Conservation (phyloP, 1,140 invertebrate species). For the Cataglyphis hispanica region DNA sequence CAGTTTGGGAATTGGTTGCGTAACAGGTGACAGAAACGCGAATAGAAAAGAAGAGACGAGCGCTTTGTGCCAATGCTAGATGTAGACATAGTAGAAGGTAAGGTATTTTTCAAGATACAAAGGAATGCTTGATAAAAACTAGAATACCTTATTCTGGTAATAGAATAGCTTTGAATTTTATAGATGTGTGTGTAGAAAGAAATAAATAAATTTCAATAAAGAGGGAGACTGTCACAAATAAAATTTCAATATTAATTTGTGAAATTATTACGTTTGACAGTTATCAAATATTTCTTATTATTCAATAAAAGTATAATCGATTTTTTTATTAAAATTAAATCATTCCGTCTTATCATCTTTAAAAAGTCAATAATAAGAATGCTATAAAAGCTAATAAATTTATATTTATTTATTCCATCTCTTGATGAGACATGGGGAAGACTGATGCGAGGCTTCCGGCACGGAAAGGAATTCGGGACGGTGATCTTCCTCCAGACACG, state of each 20-base stretch:
- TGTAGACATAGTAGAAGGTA: constrained; percentile 68
- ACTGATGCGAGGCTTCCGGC: background rate
- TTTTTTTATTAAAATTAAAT: background rate
- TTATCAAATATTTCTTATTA: background rate
- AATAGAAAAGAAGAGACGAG: constrained; percentile 78
- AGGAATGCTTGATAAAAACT: background rate
- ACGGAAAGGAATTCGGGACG: constrained; percentile 52
- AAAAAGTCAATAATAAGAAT: background rate
- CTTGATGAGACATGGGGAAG: background rate
- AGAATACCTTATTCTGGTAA: background rate
- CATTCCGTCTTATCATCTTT: background rate
- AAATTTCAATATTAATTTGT: background rate
- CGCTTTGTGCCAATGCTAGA: constrained; percentile 78
- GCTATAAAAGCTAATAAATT: background rate
- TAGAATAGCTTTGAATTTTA: background rate
- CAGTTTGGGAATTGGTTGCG: constrained; percentile 80
- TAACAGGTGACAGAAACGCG: constrained; percentile 78
- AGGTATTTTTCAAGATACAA: background rate
- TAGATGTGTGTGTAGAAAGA: background rate
- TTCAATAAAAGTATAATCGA: background rate
- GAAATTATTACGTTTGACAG: background rate
- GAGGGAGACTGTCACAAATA: background rate
- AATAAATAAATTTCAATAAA: background rate
- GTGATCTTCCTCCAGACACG: constrained; percentile 18
- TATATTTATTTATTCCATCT: constrained; percentile 1